These are phyloP conservation scores for Hirtodrosophila confusa DNA, from an alignment of 2,888 invertebrate genomes.

Conservation along the genomic window DNA sequence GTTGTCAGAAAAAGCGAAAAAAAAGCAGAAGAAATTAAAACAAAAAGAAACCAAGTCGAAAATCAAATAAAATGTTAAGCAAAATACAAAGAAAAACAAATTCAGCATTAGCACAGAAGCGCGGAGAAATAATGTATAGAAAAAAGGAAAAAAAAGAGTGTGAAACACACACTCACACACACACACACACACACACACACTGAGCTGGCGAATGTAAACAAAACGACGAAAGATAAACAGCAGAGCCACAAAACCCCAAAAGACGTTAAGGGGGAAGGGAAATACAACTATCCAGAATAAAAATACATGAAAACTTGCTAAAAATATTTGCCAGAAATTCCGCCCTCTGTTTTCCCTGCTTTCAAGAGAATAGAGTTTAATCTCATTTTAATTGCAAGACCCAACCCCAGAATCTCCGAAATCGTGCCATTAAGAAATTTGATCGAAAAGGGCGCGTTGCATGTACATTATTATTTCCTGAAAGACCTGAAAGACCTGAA, in stretches of 20 bases:
- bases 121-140: constrained; percentile 46
- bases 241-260: constrained; percentile 60
- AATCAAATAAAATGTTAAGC: constrained; percentile 75
- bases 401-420: constrained; percentile 1
- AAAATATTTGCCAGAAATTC: constrained; percentile 17
- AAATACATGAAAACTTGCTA: constrained; percentile 35
- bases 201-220: constrained; percentile 67
- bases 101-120: constrained; percentile 57
- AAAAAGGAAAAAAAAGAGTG: constrained; percentile 23
- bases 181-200: constrained; percentile 6
- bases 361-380: constrained; percentile 14
- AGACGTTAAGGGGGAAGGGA: constrained; percentile 11
- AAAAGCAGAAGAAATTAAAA: constrained; percentile 15
- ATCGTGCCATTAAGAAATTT: constrained; percentile 39
- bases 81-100: constrained; percentile 74
- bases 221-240: constrained; percentile 76
- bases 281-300: constrained; percentile 5
- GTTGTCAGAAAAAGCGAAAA: constrained; percentile 49
- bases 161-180: constrained; percentile 22
- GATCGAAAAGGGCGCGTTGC: constrained; percentile 28
- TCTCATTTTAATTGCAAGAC: constrained; percentile 43
- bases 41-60: constrained; percentile 47
- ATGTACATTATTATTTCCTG: too few relatives aligned
- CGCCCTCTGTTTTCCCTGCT: constrained; percentile 3
- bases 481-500: background rate